Evolutionary conservation across 2,797 vertebrate species (phyloP), one percentile per base, ranked within the genome.

Genomic region (Clarias pachynema): DNA sequence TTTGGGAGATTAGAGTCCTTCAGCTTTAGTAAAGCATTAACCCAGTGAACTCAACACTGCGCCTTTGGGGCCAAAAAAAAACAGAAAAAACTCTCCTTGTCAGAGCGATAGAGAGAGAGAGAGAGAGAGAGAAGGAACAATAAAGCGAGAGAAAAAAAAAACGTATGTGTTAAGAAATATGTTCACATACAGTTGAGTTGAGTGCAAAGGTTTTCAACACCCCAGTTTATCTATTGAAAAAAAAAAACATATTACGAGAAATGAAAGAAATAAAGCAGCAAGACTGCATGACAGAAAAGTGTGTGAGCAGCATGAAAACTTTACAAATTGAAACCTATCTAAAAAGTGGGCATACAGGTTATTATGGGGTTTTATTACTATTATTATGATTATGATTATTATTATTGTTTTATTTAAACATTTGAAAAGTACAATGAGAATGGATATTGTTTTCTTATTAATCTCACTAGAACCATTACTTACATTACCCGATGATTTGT

Each of bases 21-120:
- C 53, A 34, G 59, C 59, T 73, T 83, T 85, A 85, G 90, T 93
- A 62, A 93, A 92, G 90, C 49, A 92, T 92, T 93, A 91, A 92
- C 88, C 68, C 59, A 82, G 77, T 24, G 60, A 89, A 84, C 81
- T 85, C 86, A 82, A 85, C 83, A 85, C 20, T 24, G 29, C 0
- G 10, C 72, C 79, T 57, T 37, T 77, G 49, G 49, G 44, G 44
- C 0, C 0, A 49, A 49, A 49, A 12, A 49, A 84, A 6, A 2
- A 37, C 4, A 37, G 5, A 57, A 86, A 90, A 85, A 84, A n/a
- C 66, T 77, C 37, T 69, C 12, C 40, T 31, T 70, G 79, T 63
- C 18, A 69, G n/a, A 57, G 22, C 62, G 31, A 53, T 20, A 31
- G 22, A 79, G 29, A 66, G 53, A 75, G 81, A 53, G 60, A 31